A percentile compares a stretch with the other conserved stretches of the same genome.
Conservation (phyloP, 2,113 vertebrate genomes). For the Pseudopodoces humilis region DNA sequence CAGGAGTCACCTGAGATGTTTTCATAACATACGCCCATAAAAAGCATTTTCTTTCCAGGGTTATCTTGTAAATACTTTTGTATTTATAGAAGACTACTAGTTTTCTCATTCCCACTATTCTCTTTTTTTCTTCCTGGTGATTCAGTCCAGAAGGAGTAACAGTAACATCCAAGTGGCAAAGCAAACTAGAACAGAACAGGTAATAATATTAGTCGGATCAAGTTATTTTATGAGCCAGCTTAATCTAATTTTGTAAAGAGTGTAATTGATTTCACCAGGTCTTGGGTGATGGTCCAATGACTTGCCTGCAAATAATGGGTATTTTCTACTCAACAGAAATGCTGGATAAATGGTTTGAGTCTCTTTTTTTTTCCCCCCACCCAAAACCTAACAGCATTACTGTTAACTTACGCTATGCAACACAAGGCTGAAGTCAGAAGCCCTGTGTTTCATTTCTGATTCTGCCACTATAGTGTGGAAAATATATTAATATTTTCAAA, state of each 20-base stretch:
- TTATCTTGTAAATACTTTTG: not conserved
- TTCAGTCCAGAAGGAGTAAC: slow-evolving; percentile 29
- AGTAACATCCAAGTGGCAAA: slow-evolving; percentile 70
- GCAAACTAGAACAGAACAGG: slow-evolving; percentile 73
- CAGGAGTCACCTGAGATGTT: not conserved
- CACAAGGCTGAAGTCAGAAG: not conserved
- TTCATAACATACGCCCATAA: not conserved
- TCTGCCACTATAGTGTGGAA: not conserved
- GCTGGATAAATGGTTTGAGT: not conserved
- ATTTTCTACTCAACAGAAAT: not conserved
- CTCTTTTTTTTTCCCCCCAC: too few relatives aligned
- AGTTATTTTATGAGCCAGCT: not conserved
- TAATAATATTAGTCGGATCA: slow-evolving; percentile 41
- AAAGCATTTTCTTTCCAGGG: not conserved
- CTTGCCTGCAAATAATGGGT: not conserved
- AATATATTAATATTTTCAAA: not conserved
- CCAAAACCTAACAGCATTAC: not conserved
- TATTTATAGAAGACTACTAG: not conserved
- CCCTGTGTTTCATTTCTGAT: not conserved
- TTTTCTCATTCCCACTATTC: not conserved
- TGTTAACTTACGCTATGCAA: not conserved
- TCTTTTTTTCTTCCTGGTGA: not conserved
- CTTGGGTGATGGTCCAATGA: not conserved
- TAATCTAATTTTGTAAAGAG: not conserved
- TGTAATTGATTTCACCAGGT: not conserved